phyloP scores from a whole-genome alignment of 2,797 vertebrate genomes.

The Epinephelus malabaricus region DNA sequence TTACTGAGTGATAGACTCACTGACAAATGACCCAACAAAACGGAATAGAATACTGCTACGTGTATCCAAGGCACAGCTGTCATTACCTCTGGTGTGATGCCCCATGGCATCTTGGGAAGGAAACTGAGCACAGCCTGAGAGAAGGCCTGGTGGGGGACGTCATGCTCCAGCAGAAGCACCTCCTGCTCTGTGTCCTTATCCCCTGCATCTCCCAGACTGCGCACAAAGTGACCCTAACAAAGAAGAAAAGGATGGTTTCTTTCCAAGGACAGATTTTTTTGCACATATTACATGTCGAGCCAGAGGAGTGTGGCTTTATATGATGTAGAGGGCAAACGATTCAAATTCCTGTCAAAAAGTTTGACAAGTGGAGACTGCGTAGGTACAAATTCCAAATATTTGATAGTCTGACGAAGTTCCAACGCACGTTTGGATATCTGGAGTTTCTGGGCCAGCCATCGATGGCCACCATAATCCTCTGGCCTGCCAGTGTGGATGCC shows the following conservation, averaged over 20 bases:
- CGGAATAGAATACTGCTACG: background rate
- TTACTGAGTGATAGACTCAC: background rate
- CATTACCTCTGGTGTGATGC: slow-evolving; percentile 91
- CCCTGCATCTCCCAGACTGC: slow-evolving; percentile 91
- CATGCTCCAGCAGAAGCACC: slow-evolving; percentile 96
- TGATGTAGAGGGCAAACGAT: background rate
- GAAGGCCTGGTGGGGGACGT: slow-evolving; percentile 97
- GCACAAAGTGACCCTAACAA: slow-evolving; percentile 96
- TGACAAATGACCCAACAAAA: background rate
- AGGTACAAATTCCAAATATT: background rate
- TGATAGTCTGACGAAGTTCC: background rate
- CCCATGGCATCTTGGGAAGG: slow-evolving; percentile 96
- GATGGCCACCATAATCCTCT: slow-evolving; percentile 96
- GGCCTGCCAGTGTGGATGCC: slow-evolving; percentile 89
- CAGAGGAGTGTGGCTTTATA: background rate
- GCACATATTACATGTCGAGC: background rate
- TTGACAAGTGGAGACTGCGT: background rate
- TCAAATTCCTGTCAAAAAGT: background rate
- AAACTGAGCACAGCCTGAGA: slow-evolving; percentile 95
- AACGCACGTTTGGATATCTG: slow-evolving; percentile 96
- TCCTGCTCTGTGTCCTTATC: slow-evolving; percentile 96
- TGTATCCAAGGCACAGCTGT: background rate
- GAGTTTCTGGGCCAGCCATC: slow-evolving; percentile 98
- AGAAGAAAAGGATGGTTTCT: background rate
- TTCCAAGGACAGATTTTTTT: background rate